Evolutionary conservation across 35 echinoderm and acorn worm species (phyloP).

Genomic region (Diadema setosum): DNA sequence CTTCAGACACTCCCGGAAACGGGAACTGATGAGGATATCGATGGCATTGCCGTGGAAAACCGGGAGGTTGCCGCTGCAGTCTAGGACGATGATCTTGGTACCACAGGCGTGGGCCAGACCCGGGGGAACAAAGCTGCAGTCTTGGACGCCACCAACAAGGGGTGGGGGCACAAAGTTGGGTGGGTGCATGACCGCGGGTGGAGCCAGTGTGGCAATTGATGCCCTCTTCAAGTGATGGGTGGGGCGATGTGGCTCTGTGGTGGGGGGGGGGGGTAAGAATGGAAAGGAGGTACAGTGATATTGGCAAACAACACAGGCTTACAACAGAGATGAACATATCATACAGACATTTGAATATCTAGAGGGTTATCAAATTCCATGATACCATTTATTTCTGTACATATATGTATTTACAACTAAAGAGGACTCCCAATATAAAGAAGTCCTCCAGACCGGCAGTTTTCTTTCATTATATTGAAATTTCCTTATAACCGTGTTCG

Average conservation of each 20-base stretch:
- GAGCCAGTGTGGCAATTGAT: slow-evolving; percentile 13
- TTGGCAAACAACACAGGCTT: not conserved
- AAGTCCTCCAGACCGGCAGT: too few relatives aligned
- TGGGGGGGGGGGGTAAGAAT: not conserved
- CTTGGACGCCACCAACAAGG: slow-evolving; percentile 46
- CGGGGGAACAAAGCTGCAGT: slow-evolving; percentile 73
- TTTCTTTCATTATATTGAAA: too few relatives aligned
- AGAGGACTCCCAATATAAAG: too few relatives aligned
- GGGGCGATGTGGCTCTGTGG: not conserved
- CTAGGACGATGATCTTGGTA: slow-evolving; percentile 73
- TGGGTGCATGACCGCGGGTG: slow-evolving; percentile 56
- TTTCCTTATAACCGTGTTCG: too few relatives aligned
- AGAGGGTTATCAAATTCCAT: too few relatives aligned
- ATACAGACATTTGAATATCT: not conserved
- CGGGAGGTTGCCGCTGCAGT: slow-evolving; percentile 75
- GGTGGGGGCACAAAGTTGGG: slow-evolving; percentile 80
- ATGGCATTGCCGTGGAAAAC: slow-evolving; percentile 84
- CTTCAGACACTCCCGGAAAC: slow-evolving; percentile 80
- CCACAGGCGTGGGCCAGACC: slow-evolving; percentile 64
- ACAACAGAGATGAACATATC: not conserved
- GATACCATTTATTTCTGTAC: not conserved
- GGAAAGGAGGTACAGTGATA: not conserved
- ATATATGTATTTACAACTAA: not conserved
- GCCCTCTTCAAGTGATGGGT: slow-evolving; percentile 26
- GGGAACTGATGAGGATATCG: slow-evolving; percentile 72